phyloP scores from a whole-genome alignment of 1,140 invertebrate species.

The Laupala kohalensis region DNA sequence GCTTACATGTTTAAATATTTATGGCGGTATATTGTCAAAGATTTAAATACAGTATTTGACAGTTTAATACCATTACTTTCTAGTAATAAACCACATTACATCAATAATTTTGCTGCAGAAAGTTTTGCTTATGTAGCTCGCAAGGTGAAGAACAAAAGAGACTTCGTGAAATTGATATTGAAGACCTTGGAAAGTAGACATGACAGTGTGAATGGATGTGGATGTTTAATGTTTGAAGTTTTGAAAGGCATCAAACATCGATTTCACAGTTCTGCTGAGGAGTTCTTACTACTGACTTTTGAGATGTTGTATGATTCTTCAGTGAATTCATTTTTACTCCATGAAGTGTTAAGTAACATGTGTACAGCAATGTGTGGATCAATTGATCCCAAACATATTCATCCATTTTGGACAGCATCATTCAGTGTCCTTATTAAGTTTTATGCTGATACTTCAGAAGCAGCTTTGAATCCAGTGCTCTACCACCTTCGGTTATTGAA shows the following conservation, averaged over 20 bases:
- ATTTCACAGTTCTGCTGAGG: conserved; percentile 64
- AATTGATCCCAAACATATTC: conserved; percentile 42
- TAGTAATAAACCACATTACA: conserved; percentile 55
- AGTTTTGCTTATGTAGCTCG: conserved; percentile 84
- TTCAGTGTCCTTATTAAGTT: conserved; percentile 21
- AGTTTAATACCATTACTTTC: conserved; percentile 60
- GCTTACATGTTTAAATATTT: conserved; percentile 83
- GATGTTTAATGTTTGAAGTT: conserved; percentile 73
- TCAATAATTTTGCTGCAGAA: conserved; percentile 87
- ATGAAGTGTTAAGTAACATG: conserved; percentile 45
- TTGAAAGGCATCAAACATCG: conserved; percentile 63
- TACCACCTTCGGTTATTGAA: too few relatives aligned
- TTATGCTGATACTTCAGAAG: background rate
- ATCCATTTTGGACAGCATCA: conserved; percentile 40
- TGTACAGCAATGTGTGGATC: conserved; percentile 39
- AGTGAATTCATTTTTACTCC: conserved; percentile 39
- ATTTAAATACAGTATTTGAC: conserved; percentile 60
- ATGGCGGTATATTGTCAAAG: conserved; percentile 65
- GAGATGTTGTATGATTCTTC: conserved; percentile 37
- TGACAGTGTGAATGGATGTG: conserved; percentile 57
- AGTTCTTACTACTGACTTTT: conserved; percentile 46
- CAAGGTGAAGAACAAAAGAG: conserved; percentile 68
- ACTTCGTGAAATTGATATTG: conserved; percentile 58
- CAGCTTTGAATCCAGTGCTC: conserved; percentile 32
- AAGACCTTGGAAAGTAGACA: conserved; percentile 46